Conservation (phyloP, 1,140 invertebrate species). For the Brachionus sp. region DNA sequence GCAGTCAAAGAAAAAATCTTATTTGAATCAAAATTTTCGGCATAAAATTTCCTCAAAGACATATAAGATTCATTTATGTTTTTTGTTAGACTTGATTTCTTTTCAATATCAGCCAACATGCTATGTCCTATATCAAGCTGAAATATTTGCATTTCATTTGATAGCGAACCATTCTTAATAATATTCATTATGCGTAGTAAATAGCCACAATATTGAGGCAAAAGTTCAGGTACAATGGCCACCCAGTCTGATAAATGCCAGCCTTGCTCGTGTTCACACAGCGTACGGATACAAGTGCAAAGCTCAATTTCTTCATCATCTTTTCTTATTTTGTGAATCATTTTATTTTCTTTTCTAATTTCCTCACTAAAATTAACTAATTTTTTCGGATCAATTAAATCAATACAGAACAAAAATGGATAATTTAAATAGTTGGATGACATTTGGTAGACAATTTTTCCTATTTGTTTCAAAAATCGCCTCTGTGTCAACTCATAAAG, state of each 20-base stretch:
- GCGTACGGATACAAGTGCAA: slow-evolving; percentile 49
- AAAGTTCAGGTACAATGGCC: not conserved
- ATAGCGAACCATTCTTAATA: not conserved
- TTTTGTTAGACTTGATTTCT: not conserved
- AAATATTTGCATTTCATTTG: slow-evolving; percentile 27
- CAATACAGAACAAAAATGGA: slow-evolving; percentile 28
- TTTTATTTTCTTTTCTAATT: not conserved
- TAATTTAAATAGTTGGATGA: slow-evolving; percentile 43
- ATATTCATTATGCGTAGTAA: slow-evolving; percentile 25
- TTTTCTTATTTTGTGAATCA: slow-evolving; percentile 46
- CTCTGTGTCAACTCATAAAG: slow-evolving; percentile 55
- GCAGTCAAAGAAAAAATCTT: not conserved
- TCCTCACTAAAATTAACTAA: slow-evolving; percentile 50
- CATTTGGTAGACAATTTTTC: slow-evolving; percentile 50
- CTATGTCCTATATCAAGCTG: not conserved
- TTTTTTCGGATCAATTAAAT: slow-evolving; percentile 10
- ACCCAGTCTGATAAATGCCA: not conserved
- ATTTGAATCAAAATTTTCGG: not conserved
- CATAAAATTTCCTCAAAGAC: slow-evolving; percentile 9
- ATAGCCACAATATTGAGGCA: slow-evolving; percentile 15
- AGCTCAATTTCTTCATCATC: slow-evolving; percentile 38
- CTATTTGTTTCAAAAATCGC: slow-evolving; percentile 54
- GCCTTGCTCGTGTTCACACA: slow-evolving; percentile 54
- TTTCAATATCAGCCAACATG: slow-evolving; percentile 18
- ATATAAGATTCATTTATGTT: not conserved